These are phyloP conservation scores for Epinephelus malabaricus DNA, from an alignment of 2,797 vertebrate genomes.

Conservation along the genomic window DNA sequence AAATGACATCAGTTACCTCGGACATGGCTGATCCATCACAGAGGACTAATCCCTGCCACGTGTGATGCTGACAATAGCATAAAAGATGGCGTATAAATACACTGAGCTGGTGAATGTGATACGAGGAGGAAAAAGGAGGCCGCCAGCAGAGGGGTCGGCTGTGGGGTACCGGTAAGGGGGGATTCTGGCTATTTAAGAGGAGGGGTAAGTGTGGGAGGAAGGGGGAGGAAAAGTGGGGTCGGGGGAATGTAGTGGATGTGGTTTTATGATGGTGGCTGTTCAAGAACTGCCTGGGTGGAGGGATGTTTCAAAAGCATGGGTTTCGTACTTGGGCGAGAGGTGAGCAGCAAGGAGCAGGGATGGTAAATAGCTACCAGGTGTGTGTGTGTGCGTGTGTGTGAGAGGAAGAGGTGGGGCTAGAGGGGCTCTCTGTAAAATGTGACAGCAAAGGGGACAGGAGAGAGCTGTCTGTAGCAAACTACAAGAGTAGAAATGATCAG, in stretches of 20 bases:
- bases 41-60: conserved; percentile 51
- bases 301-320: conserved; percentile 72
- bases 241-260: conserved; percentile 68
- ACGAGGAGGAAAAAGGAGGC: conserved; percentile 45
- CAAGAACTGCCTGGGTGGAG: conserved; percentile 48
- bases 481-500: conserved; percentile 68
- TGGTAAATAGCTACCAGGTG: conserved; percentile 88
- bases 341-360: conserved; percentile 62
- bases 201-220: neutral
- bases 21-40: conserved; percentile 40
- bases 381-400: conserved; percentile 53
- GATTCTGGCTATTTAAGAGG: conserved; percentile 28
- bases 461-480: conserved; percentile 81
- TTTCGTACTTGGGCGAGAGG: conserved; percentile 73
- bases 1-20: conserved; percentile 40
- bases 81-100: conserved; percentile 36
- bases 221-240: conserved; percentile 27
- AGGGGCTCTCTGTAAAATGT: conserved; percentile 53
- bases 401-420: conserved; percentile 1
- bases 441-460: conserved; percentile 79
- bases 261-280: conserved; percentile 66
- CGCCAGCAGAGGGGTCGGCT: conserved; percentile 22
- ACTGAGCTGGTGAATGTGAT: conserved; percentile 30
- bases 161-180: conserved; percentile 52
- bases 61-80: conserved; percentile 59